Evolutionary conservation across 2,888 invertebrate species (phyloP), one percentile per base, ranked within the genome.

Genomic region (Ophioninae sp.): DNA sequence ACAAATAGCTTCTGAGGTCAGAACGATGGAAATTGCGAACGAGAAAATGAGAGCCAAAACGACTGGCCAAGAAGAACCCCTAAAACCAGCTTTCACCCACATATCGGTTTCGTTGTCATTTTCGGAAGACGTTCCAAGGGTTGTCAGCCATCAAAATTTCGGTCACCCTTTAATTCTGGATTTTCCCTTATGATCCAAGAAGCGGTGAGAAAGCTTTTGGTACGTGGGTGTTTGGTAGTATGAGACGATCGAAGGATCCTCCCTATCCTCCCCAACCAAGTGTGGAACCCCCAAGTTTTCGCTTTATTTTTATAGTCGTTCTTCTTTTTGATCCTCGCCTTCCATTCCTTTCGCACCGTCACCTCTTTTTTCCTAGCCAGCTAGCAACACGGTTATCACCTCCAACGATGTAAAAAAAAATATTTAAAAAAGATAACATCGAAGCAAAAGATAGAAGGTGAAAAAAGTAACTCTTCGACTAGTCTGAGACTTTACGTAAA

Each of bases 311-410:
- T 81, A 72, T 79, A 73, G 57, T 68, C 57, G 62, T 70, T 69
- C 64, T 79, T 78, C 59, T 79, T 78, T 56, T 73, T 82, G 62
- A 13, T 70, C 41, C 61, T 64, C 30, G 39, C 76, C 61, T 59
- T 44, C 61, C 50, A 39, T 70, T 65, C 44, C 39, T 73, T 62
- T 64, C 78, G n/a, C 21, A 17, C 56, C 59, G 17, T 76, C 78
- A 67, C 57, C 20, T 57, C 70, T 23, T 62, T 56, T 59, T 65
- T 50, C 30, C 17, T 75, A 39, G 23, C 69, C 78, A 56, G 84
- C 81, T 81, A 79, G 61, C 75, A 41, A 30, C 13, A 61, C 17
- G 84, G 70, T 70, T 83, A 84, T 84, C 81, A 65, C 68, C 30
- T n/a, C 23, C 70, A 84, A 78, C 37, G 57, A 41, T 74, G 44